phyloP scores from a whole-genome alignment of 2,888 invertebrate genomes.

The Gymnocheta viridis region DNA sequence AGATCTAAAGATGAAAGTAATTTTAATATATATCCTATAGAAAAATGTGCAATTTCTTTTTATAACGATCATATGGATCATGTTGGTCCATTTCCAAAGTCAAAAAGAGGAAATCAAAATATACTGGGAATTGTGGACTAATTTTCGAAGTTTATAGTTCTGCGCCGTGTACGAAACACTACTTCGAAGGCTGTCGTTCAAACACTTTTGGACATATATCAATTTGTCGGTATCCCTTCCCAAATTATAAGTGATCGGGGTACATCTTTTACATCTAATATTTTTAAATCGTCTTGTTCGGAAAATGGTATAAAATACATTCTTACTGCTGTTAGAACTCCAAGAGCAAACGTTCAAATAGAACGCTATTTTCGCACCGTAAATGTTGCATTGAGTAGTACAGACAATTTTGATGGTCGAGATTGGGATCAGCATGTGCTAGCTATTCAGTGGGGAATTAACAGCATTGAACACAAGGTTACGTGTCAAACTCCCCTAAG shows the following conservation, averaged over 20 bases:
- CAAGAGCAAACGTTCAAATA: conserved; percentile 42
- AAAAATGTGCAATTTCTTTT: conserved; percentile 70
- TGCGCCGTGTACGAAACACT: conserved; percentile 57
- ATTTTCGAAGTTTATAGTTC: conserved; percentile 53
- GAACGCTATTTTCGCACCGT: conserved; percentile 6
- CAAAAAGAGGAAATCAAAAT: conserved; percentile 60
- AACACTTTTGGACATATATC: too few relatives aligned
- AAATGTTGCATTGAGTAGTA: conserved; percentile 28
- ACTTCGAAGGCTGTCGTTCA: too few relatives aligned
- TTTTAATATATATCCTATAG: conserved; percentile 53
- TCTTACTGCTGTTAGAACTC: conserved; percentile 38
- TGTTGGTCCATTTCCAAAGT: conserved; percentile 74
- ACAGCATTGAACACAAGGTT: conserved; percentile 48
- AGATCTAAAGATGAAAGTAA: conserved; percentile 46
- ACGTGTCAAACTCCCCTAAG: conserved; percentile 56
- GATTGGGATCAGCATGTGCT: conserved; percentile 64
- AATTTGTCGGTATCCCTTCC: conserved; percentile 20
- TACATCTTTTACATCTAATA: conserved; percentile 27
- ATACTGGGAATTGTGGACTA: conserved; percentile 54
- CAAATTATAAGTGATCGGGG: conserved; percentile 34
- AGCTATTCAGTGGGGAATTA: conserved; percentile 60
- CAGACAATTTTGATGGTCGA: conserved; percentile 36
- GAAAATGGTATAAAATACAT: conserved; percentile 41
- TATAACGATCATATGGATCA: conserved; percentile 77
- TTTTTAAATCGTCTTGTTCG: conserved; percentile 3